These are phyloP conservation scores for Phylloscopus trochiloides DNA, from an alignment of 2,113 vertebrate genomes.

Conservation along the genomic window DNA sequence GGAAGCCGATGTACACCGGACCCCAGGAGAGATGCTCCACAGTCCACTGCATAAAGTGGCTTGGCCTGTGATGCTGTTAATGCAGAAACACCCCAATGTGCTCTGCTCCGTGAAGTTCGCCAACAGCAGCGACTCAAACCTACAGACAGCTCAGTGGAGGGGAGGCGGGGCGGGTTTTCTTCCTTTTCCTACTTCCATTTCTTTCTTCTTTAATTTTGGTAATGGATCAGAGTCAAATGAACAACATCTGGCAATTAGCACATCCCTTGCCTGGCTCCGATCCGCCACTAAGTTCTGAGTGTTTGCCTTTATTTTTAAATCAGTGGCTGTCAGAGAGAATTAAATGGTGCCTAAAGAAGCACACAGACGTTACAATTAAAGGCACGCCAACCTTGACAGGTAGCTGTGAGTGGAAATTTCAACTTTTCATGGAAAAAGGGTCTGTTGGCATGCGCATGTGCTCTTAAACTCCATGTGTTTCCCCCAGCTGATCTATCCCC, in stretches of 20 bases:
- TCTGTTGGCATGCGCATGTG: neutral
- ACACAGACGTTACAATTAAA: conserved; percentile 73
- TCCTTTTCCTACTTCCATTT: neutral
- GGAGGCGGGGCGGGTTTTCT: neutral
- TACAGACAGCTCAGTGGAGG: conserved; percentile 26
- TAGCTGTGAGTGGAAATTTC: conserved; percentile 53
- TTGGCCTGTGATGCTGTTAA: conserved; percentile 32
- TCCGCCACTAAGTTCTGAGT: conserved; percentile 71
- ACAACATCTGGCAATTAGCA: conserved; percentile 74
- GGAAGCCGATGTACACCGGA: neutral
- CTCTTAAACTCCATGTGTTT: neutral
- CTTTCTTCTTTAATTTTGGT: conserved; percentile 49
- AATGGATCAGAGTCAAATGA: conserved; percentile 68
- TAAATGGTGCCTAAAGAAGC: conserved; percentile 72
- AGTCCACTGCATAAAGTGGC: conserved; percentile 55
- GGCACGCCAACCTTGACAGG: conserved; percentile 72
- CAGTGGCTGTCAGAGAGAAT: conserved; percentile 73
- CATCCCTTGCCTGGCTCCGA: conserved; percentile 55
- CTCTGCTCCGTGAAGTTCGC: neutral
- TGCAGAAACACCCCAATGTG: conserved; percentile 40
- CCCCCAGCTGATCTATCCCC: neutral
- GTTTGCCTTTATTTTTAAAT: conserved; percentile 79
- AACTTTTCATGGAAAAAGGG: conserved; percentile 12
- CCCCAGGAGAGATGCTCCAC: conserved; percentile 58
- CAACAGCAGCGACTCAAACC: neutral